Evolutionary conservation across 2,888 invertebrate genomes (phyloP).

Genomic region (Drosophila demipolita): DNA sequence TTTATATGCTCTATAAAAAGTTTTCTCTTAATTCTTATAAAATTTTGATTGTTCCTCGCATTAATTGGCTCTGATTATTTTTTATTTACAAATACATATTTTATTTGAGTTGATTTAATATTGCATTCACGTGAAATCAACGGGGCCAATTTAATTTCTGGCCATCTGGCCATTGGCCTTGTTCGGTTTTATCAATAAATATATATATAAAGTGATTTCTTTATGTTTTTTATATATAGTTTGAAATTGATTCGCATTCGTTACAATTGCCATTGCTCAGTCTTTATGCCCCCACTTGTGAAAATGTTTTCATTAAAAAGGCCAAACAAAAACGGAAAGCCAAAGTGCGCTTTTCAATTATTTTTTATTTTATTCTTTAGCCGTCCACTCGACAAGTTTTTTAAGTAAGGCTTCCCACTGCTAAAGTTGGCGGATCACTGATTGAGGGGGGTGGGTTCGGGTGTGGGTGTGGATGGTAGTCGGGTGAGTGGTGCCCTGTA

Average conservation of each 20-base stretch:
- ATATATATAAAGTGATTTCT: not conserved
- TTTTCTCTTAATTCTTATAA: not conserved
- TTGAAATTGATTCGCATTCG: not conserved
- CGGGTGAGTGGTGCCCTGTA: constrained; percentile 32
- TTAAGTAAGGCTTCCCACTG: constrained; percentile 33
- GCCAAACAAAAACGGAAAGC: constrained; percentile 43
- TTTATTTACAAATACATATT: too few species aligned
- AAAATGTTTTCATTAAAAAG: constrained; percentile 37
- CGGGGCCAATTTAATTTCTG: too few species aligned
- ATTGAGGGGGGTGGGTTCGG: not conserved
- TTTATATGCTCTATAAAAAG: constrained; percentile 21
- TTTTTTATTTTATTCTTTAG: constrained; percentile 51
- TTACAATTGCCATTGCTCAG: not conserved
- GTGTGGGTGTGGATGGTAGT: not conserved
- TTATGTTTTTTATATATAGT: not conserved
- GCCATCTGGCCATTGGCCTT: not conserved
- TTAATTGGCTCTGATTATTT: not conserved
- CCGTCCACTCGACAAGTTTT: constrained; percentile 64
- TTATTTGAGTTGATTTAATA: not conserved
- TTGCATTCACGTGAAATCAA: not conserved
- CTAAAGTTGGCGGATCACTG: not conserved
- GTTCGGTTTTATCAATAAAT: not conserved
- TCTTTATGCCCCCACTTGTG: constrained; percentile 9
- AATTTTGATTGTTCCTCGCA: not conserved
- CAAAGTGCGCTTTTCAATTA: constrained; percentile 73